These are phyloP conservation scores for Xenops minutus DNA, from an alignment of 2,797 vertebrate genomes.

Conservation along the genomic window DNA sequence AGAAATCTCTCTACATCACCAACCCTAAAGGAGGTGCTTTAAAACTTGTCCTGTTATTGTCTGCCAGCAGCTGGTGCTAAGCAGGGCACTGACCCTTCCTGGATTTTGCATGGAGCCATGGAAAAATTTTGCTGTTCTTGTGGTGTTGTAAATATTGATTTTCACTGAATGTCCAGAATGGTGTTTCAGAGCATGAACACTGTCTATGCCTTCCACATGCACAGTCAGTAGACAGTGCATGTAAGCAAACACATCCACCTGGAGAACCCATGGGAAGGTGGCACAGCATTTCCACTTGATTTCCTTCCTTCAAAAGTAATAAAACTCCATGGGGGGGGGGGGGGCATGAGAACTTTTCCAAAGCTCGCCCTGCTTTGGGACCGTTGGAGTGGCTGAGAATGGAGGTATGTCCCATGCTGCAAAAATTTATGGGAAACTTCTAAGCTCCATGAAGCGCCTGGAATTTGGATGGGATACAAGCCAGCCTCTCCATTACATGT, in stretches of 20 bases:
- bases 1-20: not conserved
- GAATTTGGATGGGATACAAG: constrained; percentile 41
- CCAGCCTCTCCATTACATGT: constrained; percentile 54
- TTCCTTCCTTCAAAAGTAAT: not conserved
- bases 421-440: constrained; percentile 39
- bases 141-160: not conserved
- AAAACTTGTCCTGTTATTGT: fast-evolving
- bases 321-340: not conserved
- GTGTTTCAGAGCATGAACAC: not conserved
- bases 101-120: not conserved
- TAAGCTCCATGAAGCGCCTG: constrained; percentile 38
- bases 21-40: not conserved
- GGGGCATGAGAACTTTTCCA: constrained; percentile 19
- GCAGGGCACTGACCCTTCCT: not conserved
- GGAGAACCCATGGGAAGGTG: not conserved
- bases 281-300: not conserved
- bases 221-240: not conserved
- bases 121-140: not conserved
- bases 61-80: not conserved
- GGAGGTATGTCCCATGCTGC: not conserved
- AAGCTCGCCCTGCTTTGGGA: not conserved
- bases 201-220: not conserved
- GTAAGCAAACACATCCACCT: not conserved
- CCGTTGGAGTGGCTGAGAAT: not conserved
- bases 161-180: not conserved